Evolutionary conservation across 2,797 vertebrate species (phyloP).

Genomic region (Ctenopoma multispine): DNA sequence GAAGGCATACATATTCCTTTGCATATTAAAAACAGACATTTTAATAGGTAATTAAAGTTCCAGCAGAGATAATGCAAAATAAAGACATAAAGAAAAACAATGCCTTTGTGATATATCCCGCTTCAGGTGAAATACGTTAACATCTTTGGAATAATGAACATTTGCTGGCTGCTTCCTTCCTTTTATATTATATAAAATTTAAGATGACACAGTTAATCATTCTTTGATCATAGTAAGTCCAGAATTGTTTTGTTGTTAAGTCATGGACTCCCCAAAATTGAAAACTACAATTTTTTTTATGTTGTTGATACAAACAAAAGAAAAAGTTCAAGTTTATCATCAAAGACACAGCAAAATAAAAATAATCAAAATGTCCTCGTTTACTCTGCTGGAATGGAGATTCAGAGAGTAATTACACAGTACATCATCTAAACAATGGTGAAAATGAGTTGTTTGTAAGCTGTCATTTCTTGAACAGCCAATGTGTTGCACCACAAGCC

Average conservation of each 20-base stretch:
- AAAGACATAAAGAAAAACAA: neutral
- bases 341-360: constrained; percentile 10
- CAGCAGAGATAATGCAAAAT: constrained; percentile 1
- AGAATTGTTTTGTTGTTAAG: neutral
- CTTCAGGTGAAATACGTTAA: constrained; percentile 28
- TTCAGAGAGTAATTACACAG: constrained; percentile 50
- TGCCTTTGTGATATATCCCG: constrained; percentile 21
- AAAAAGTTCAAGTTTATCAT: constrained; percentile 14
- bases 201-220: constrained; percentile 1
- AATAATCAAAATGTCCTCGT: neutral
- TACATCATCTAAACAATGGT: constrained; percentile 57
- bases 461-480: constrained; percentile 50
- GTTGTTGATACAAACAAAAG: neutral
- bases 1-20: constrained; percentile 14
- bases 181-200: constrained; percentile 11
- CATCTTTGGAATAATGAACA: constrained; percentile 37
- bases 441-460: constrained; percentile 60
- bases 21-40: constrained; percentile 28
- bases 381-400: constrained; percentile 29
- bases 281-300: constrained; percentile 3
- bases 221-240: constrained; percentile 18
- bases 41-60: constrained; percentile 16
- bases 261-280: neutral
- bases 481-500: constrained; percentile 35
- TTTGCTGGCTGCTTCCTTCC: neutral